Base-by-base conservation (phyloP, 2,888 invertebrate species). In the Trachelus tabidus region DNA sequence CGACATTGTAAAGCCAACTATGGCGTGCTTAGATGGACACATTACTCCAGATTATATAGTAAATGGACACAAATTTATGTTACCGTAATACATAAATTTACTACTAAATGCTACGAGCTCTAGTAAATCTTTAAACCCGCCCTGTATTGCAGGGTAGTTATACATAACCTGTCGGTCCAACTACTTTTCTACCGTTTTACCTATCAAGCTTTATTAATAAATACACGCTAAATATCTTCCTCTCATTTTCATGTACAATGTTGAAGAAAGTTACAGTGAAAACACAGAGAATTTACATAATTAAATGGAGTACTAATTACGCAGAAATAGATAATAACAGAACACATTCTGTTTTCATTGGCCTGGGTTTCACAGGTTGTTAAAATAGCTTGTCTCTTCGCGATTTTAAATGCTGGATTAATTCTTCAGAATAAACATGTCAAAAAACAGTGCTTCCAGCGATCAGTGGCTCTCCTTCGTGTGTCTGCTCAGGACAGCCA, bases 11-110 rank as follows among this genome's bases (percentile, higher is more conserved):
- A 35, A 73, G 34, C n/a, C 37, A n/a, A 77, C 81, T 76, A 82
- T 77, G 68, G 81, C 79, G 80, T 82, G 80, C 82, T 82, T 76
- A 78, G 79, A 84, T 79, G 82, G 81, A 80, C 79, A 82, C 84
- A 84, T 86, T 85, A 85, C 82, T 86, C 82, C 81, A 83, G 85
- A 86, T 85, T 86, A 86, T 81, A 83, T 81, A 81, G 79, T 82
- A 82, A 84, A 85, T 82, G 82, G 81, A 77, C 79, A 79, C 80
- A 79, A 85, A 86, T 85, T 84, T 85, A 85, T 84, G 83, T 80
- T 76, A 80, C 80, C 83, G 79, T 82, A 77, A 81, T 78, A 81
- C 82, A 81, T 84, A 84, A 83, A 83, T 83, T 84, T 79, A 76
- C 73, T 71, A 9, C 23, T 56, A 56, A 56, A 69, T 75, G 56